These are phyloP conservation scores for Monopterus albus DNA, from an alignment of 2,113 vertebrate species.

Conservation along the genomic window DNA sequence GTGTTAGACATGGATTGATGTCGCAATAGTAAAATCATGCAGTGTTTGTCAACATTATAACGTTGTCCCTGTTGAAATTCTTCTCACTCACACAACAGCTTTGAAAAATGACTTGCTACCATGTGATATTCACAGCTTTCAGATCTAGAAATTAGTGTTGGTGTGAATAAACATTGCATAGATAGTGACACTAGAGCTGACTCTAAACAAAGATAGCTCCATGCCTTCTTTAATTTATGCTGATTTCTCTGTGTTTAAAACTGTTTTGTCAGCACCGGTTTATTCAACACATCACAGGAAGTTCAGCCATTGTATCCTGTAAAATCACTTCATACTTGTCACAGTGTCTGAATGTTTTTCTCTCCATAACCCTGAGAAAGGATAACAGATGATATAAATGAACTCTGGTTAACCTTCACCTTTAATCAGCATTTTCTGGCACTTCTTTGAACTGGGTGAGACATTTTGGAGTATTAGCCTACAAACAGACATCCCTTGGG, in stretches of 20 bases:
- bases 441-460: slow-evolving; percentile 22
- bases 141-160: slow-evolving; percentile 26
- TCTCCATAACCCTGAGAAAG: not conserved
- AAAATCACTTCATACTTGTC: slow-evolving; percentile 1
- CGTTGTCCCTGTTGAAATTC: not conserved
- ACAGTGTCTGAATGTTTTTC: not conserved
- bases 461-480: slow-evolving; percentile 33
- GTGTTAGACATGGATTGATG: not conserved
- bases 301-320: not conserved
- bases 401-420: not conserved
- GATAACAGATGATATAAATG: slow-evolving; percentile 8
- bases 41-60: not conserved
- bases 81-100: slow-evolving; percentile 19
- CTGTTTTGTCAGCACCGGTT: not conserved
- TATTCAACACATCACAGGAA: not conserved
- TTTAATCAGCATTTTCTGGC: slow-evolving; percentile 30
- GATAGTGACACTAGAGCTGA: slow-evolving; percentile 19
- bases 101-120: slow-evolving; percentile 20
- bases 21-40: not conserved
- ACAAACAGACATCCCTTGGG: slow-evolving; percentile 29
- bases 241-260: not conserved
- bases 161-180: slow-evolving; percentile 40
- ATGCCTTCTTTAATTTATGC: not conserved
- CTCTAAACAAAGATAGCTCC: slow-evolving; percentile 6
- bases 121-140: slow-evolving; percentile 48